Evolutionary conservation across 2,797 vertebrate genomes (phyloP), one percentile per base, ranked within the genome.

Genomic region (Sebastes taczanowskii): DNA sequence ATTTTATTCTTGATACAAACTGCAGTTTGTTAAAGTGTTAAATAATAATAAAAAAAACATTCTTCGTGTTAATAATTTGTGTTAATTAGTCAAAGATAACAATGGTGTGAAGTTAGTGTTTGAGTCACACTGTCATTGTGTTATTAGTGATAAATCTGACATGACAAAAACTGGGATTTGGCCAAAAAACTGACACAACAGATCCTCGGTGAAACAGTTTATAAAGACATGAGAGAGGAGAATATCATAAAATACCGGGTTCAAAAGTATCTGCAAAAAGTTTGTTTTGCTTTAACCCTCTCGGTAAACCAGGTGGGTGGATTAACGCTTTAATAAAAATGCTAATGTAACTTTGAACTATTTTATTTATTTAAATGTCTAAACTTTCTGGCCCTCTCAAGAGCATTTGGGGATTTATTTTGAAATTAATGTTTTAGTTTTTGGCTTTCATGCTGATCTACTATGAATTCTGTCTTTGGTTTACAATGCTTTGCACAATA

Each of bases 41-140:
- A 49, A 16, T 30, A 30, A 59, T 8, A 2, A 38, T 3, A 9
- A 38, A 9, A 25, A 34, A 38, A 58, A 29, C 30, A 38, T 7
- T 11, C 5, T 46, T 0, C 2, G 1, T 23, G 46, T 52, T 78
- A 49, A 49, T 8, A 30, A 7, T 61, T 46, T 14, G 22, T 61
- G 62, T 68, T 61, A 52, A 82, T 92, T 86, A 92, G 88, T 83
- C 0, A 5, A 0, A 5, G 8, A 35, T 35, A 35, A 35, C 0
- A 49, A 61, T 9, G 66, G 23, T 14, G 34, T 76, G 72, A 70
- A 55, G 85, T 92, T 87, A 90, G 86, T 84, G 66, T 79, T 63
- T 69, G 32, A 65, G 64, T 74, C 58, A 29, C 11, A 38, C 46
- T 46, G 42, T 46, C 3, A 60, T 25, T 53, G 49, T 46, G 30